Percentiles rank a stretch among this genome's conserved stretches.
Evolutionary conservation across 2,888 invertebrate genomes (phyloP).

Genomic region (Limenitis arthemis): DNA sequence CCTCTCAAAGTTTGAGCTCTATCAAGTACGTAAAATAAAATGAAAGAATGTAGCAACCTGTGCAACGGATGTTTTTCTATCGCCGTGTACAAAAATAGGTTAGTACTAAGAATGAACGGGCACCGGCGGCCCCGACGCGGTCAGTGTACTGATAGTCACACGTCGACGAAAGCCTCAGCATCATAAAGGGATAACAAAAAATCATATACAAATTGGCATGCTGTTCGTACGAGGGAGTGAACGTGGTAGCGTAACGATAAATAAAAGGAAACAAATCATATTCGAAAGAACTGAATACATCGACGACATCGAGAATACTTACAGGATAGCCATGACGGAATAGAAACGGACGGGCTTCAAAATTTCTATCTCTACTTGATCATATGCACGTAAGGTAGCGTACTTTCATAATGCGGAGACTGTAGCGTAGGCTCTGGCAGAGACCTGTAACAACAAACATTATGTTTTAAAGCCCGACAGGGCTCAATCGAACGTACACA

Average conservation of each 20-base stretch:
- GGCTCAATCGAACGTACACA: slow-evolving; percentile 28
- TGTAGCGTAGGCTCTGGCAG: slow-evolving; percentile 38
- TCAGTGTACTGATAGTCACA: slow-evolving; percentile 65
- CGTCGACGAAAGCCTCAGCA: slow-evolving; percentile 74
- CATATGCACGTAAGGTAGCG: slow-evolving; percentile 51
- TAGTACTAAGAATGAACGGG: slow-evolving; percentile 61
- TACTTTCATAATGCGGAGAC: slow-evolving; percentile 64
- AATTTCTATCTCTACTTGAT: slow-evolving; percentile 49
- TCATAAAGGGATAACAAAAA: slow-evolving; percentile 61
- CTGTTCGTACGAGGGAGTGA: slow-evolving; percentile 71
- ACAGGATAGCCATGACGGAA: slow-evolving; percentile 60
- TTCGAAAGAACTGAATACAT: slow-evolving; percentile 54
- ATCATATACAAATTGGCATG: slow-evolving; percentile 66
- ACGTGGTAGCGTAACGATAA: slow-evolving; percentile 69
- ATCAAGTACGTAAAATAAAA: slow-evolving; percentile 20
- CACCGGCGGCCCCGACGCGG: slow-evolving; percentile 63
- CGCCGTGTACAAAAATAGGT: slow-evolving; percentile 54
- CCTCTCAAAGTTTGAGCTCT: slow-evolving; percentile 50
- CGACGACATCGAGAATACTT: slow-evolving; percentile 60
- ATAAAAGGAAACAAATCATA: slow-evolving; percentile 48
- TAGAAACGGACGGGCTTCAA: slow-evolving; percentile 41
- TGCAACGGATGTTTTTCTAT: slow-evolving; percentile 30
- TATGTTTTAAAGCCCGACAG: slow-evolving; percentile 36
- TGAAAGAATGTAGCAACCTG: slow-evolving; percentile 25
- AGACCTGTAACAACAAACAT: slow-evolving; percentile 62